A percentile compares a stretch with the other conserved stretches of the same genome.
Evolutionary conservation across 2,888 invertebrate genomes (phyloP).

Genomic region (Rhamnusium bicolor): DNA sequence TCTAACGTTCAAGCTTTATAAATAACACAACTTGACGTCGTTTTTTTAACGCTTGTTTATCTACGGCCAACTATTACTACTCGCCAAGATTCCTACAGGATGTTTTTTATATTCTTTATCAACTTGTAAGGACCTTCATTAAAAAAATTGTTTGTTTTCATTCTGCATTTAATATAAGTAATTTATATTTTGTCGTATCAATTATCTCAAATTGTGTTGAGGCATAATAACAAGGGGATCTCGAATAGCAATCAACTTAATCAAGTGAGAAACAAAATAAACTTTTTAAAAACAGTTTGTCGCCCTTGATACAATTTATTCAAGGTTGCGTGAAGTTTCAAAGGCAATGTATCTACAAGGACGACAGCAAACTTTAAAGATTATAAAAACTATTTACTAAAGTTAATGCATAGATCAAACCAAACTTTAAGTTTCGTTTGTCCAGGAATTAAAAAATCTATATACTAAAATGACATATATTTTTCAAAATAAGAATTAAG

Average conservation of each 20-base stretch:
- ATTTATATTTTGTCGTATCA: background rate
- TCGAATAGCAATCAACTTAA: background rate
- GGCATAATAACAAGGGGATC: background rate
- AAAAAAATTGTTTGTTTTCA: background rate
- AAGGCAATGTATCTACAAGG: too few species aligned
- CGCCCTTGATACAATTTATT: background rate
- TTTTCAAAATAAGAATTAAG: too few species aligned
- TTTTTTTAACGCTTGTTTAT: too few species aligned
- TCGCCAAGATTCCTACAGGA: background rate
- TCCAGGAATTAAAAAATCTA: too few species aligned
- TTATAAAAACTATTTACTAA: too few species aligned
- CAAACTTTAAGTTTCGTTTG: too few species aligned
- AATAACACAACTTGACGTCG: too few species aligned
- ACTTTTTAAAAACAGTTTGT: background rate
- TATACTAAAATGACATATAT: too few species aligned
- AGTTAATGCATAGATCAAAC: too few species aligned
- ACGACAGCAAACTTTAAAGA: too few species aligned
- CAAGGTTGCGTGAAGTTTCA: background rate
- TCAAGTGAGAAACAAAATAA: background rate
- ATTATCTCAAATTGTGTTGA: background rate
- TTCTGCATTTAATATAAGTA: background rate
- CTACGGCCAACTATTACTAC: too few species aligned
- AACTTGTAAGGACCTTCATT: background rate
- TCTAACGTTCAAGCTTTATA: too few species aligned
- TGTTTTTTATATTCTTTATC: background rate